These are phyloP conservation scores for Caprella mutica DNA, from an alignment of 2,888 invertebrate genomes.

Conservation along the genomic window DNA sequence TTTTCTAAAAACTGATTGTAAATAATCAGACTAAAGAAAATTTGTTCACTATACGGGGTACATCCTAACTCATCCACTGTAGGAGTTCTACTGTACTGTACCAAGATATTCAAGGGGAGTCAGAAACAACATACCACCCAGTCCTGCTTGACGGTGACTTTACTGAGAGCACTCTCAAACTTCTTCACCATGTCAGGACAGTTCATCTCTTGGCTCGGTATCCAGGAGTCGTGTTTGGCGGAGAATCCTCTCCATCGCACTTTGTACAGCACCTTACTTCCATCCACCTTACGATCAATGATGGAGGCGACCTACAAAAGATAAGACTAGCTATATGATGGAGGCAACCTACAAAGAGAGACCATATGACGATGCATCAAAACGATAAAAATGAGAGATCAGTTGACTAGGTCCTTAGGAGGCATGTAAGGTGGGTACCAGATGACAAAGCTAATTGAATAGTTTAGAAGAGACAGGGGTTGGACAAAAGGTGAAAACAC, in stretches of 20 bases:
- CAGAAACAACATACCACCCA: constrained; percentile 5
- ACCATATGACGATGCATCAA: too few relatives aligned
- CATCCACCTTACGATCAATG: constrained; percentile 12
- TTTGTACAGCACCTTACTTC: constrained; percentile 24
- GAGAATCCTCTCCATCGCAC: constrained; percentile 27
- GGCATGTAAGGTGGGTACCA: too few relatives aligned
- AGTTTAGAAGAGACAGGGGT: too few relatives aligned
- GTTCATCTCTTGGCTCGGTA: constrained; percentile 39
- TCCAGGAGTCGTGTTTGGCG: constrained; percentile 29
- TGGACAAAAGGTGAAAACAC: too few relatives aligned
- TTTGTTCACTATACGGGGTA: too few relatives aligned
- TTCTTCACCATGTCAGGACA: constrained; percentile 56
- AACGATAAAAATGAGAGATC: too few relatives aligned
- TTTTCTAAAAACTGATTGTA: too few relatives aligned
- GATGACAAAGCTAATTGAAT: too few relatives aligned
- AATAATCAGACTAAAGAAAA: too few relatives aligned
- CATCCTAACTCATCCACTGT: too few relatives aligned
- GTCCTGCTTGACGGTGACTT: constrained; percentile 17
- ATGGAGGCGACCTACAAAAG: constrained; percentile 18
- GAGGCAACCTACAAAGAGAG: too few relatives aligned
- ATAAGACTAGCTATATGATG: neutral
- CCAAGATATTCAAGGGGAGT: neutral
- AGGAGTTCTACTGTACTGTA: neutral
- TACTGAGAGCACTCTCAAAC: constrained; percentile 39
- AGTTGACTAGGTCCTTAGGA: too few relatives aligned